Conservation (phyloP, 2,888 invertebrate genomes). For the Balanococcus diminutus region DNA sequence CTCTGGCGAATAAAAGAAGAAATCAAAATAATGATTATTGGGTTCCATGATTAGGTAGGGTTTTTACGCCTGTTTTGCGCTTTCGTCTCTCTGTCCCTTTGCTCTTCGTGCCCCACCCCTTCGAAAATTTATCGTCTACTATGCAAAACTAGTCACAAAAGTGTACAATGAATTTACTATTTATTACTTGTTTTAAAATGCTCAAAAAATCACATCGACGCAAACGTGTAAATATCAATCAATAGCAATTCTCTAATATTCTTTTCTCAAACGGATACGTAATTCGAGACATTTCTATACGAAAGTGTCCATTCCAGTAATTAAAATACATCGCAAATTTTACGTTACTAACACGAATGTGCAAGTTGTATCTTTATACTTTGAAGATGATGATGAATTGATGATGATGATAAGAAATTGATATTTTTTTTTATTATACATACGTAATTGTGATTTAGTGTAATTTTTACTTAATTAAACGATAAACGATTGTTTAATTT, state of each 20-base stretch:
- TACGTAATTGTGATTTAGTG: slow-evolving; percentile 49
- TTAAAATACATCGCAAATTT: neutral
- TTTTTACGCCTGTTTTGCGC: too few relatives aligned
- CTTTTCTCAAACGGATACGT: neutral
- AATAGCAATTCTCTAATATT: neutral
- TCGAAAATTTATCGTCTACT: neutral
- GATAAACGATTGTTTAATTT: slow-evolving; percentile 22
- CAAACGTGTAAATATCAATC: too few relatives aligned
- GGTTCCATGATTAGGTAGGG: neutral
- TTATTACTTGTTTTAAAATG: neutral
- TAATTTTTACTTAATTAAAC: slow-evolving; percentile 20
- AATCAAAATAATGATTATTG: neutral
- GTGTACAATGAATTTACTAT: neutral
- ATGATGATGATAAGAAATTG: neutral
- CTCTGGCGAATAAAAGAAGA: neutral
- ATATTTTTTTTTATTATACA: neutral
- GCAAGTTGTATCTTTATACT: too few relatives aligned
- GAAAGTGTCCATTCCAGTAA: neutral
- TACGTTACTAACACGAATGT: neutral
- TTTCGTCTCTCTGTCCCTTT: neutral
- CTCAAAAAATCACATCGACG: neutral
- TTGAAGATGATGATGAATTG: neutral
- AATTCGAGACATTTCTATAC: neutral
- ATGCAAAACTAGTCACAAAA: neutral
- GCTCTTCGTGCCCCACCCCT: neutral